Evolutionary conservation across 2,797 vertebrate species (phyloP).

Genomic region (Corythornis leucogaster): DNA sequence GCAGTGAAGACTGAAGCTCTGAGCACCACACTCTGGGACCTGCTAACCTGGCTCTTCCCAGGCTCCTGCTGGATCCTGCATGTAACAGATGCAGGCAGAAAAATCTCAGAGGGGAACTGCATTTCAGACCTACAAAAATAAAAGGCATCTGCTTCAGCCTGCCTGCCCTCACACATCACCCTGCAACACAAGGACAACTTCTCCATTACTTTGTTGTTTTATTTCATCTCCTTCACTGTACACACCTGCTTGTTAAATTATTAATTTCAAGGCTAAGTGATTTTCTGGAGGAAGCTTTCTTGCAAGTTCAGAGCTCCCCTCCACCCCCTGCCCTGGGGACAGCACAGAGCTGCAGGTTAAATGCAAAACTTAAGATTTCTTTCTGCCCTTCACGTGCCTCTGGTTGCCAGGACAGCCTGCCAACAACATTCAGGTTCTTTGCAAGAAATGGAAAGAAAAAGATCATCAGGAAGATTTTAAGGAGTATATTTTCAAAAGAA

Average conservation of each 20-base stretch:
- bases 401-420: not conserved
- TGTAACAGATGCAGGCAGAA: not conserved
- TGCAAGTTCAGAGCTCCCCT: not conserved
- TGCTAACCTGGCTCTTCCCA: not conserved
- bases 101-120: not conserved
- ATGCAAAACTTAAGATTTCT: fast-evolving
- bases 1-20: not conserved
- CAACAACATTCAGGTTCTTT: not conserved
- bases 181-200: not conserved
- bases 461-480: not conserved
- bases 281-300: not conserved
- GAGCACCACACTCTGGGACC: not conserved
- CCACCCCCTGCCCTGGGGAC: not conserved
- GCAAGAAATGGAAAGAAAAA: not conserved
- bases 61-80: not conserved
- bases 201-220: not conserved
- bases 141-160: not conserved
- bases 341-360: not conserved
- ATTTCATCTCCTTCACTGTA: not conserved
- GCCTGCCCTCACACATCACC: not conserved
- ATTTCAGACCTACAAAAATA: not conserved
- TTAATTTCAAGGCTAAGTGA: not conserved
- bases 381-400: not conserved
- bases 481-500: not conserved
- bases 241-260: not conserved